phyloP scores from a whole-genome alignment of 64 coral and sea anemone species.

The Dendrophyllia cribrosa region DNA sequence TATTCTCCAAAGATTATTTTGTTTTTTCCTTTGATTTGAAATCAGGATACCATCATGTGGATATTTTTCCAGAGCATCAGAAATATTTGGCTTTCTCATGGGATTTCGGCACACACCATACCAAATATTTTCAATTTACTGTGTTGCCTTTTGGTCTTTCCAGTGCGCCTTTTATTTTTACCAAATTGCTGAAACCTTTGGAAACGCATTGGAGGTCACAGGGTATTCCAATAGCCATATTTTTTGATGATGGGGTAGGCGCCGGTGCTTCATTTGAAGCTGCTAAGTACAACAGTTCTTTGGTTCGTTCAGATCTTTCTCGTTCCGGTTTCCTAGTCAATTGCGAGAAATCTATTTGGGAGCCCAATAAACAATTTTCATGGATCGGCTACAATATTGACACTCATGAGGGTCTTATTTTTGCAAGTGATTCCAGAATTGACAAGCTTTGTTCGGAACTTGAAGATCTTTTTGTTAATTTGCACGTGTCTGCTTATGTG shows the following conservation, averaged over 20 bases:
- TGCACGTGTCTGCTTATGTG: not conserved
- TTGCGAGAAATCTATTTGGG: not conserved
- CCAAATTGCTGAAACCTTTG: not conserved
- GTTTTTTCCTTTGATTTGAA: conserved; percentile 69
- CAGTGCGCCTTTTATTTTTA: not conserved
- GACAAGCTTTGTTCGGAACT: not conserved
- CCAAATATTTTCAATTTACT: not conserved
- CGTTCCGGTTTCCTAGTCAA: not conserved
- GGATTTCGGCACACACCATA: not conserved
- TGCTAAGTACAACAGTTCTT: not conserved
- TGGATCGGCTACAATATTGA: not conserved
- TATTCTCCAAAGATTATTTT: not conserved
- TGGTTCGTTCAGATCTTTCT: not conserved
- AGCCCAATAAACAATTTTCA: not conserved
- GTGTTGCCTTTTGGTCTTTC: too few species aligned
- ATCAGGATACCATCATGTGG: conserved; percentile 70
- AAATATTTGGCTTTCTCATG: conserved; percentile 66
- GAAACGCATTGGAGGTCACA: not conserved
- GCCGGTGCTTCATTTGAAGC: not conserved
- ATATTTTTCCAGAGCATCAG: conserved; percentile 43
- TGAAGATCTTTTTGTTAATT: not conserved
- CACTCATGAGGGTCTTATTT: not conserved
- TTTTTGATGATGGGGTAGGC: not conserved
- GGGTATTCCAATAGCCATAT: not conserved
- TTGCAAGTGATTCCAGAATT: not conserved